Evolutionary conservation across 2,888 invertebrate species (phyloP), one percentile per base, ranked within the genome.

Genomic region (Drosophila antonietae): DNA sequence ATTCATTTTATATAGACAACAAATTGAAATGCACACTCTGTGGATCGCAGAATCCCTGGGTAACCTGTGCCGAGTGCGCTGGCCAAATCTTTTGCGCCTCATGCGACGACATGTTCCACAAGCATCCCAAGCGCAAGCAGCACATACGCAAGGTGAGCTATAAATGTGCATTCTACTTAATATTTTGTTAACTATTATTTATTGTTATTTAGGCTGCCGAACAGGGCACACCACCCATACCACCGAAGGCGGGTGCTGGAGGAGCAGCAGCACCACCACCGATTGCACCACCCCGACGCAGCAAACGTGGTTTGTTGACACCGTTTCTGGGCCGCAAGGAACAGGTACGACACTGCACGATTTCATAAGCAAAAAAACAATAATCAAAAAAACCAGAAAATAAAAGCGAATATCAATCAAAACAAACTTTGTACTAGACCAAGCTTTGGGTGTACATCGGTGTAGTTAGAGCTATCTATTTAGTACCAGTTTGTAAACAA

Each of bases 21-120:
- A 95, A 95, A 91, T 91, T 95, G 91, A 94, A 96, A 82, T 98
- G 98, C 92, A 97, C 97, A 49, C 93, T 98, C 33, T 98, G 98
- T 91, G 98, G 98, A 37, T 96, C 96, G 6, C 95, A 96, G 15
- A 95, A 95, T 61, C 96, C 97, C 3, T 95, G 96, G 78, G 96
- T 98, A 9, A 95, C 95, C 43, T 98, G 98, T 93, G 95, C 96
- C 67, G 96, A 96, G 91, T 98, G 98, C 92, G 94, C 95, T 44
- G 95, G 95, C 23, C 97, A 97, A 88, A 96, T 96, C 64, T 97
- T 97, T 83, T 98, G 98, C 91, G 95, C 96, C 66, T 96, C 97
- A 51, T 98, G 98, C 93, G 98, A 98, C 92, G 97, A 97, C 91
- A 97, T 98, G 97, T 98, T 97, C 93, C 98, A 98, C 92, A 95